Base-by-base conservation (phyloP, 2,888 invertebrate species). In the Lydus trimaculatus region DNA sequence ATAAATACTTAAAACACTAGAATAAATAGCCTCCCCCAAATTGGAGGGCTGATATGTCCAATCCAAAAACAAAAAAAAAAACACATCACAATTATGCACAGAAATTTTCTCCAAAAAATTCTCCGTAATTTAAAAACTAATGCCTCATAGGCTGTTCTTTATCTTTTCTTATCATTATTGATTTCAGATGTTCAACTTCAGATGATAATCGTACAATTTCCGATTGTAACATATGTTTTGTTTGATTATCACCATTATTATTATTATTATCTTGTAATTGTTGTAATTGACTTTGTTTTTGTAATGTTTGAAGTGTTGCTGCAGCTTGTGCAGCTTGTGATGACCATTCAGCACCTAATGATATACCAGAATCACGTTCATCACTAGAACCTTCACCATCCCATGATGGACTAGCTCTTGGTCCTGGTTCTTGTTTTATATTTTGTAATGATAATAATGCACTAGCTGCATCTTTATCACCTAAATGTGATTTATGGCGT, bases 361-460 rank as follows among this genome's bases (percentile, higher is more conserved):
- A 95, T 76, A 96, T 96, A 7, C 96, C 96, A 0, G 95, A 95
- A 82, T 96, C 96, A 8, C 96, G 87, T 83, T 96, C 96, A 83
- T 96, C 96, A 79, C 95, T 94, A 66, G 95, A 95, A 33, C 95
- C 95, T 80, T 96, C 95, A 33, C 92, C 94, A 84, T 95, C 95
- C 92, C 94, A 94, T 0, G 94, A 92, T 4, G 93, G 93, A 13
- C 94, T 93, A 17, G 93, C 93, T 56, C 92, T 88, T 61, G 91
- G 90, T 28, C 91, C 92, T 0, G 94, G 94, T 84, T 95, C 95
- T 82, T 94, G 94, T 83, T 95, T 95, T 82, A 95, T 94, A 81
- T 94, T 93, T 81, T 94, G 94, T 59, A 94, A 88, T 52, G 93
- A 92, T n/a, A 94, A 88, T 67, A 94, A 88, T 15, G 93, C 94